Conservation (phyloP, 2,888 invertebrate species). For the Koerneria pararmatus region DNA sequence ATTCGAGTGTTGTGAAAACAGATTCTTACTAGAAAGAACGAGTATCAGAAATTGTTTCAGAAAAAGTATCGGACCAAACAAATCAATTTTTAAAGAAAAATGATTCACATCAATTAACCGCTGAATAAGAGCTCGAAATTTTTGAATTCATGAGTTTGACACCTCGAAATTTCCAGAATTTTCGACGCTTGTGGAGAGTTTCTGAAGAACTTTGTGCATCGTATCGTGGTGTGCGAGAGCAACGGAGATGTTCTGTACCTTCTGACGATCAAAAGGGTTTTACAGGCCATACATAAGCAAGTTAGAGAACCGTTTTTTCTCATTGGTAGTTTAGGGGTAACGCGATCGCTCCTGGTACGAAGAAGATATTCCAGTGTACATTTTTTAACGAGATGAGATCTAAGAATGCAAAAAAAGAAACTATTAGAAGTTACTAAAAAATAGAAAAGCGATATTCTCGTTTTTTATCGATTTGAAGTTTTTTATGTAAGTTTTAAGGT, state of each 20-base stretch:
- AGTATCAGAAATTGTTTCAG: too few species aligned
- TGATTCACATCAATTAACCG: too few species aligned
- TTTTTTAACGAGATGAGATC: conserved; percentile 15
- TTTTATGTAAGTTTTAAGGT: not conserved
- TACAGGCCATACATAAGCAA: conserved; percentile 42
- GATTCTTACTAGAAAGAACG: too few species aligned
- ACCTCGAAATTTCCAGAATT: conserved; percentile 27
- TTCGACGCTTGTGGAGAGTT: conserved; percentile 37
- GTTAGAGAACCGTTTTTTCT: conserved; percentile 6
- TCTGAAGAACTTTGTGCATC: conserved; percentile 31
- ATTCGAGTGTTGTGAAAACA: too few species aligned
- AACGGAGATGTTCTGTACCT: conserved; percentile 33
- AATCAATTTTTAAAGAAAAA: too few species aligned
- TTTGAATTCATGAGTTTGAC: not conserved
- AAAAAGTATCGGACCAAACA: too few species aligned
- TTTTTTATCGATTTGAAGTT: not conserved
- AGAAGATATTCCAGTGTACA: not conserved
- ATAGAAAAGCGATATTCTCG: not conserved
- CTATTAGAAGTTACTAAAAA: too few species aligned
- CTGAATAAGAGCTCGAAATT: too few species aligned
- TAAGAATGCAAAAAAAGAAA: not conserved
- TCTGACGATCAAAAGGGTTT: conserved; percentile 35
- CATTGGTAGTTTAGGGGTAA: not conserved
- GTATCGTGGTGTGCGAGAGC: conserved; percentile 34
- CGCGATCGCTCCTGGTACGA: not conserved